phyloP scores from a whole-genome alignment of 2,113 vertebrate genomes.

The Bufo gargarizans region DNA sequence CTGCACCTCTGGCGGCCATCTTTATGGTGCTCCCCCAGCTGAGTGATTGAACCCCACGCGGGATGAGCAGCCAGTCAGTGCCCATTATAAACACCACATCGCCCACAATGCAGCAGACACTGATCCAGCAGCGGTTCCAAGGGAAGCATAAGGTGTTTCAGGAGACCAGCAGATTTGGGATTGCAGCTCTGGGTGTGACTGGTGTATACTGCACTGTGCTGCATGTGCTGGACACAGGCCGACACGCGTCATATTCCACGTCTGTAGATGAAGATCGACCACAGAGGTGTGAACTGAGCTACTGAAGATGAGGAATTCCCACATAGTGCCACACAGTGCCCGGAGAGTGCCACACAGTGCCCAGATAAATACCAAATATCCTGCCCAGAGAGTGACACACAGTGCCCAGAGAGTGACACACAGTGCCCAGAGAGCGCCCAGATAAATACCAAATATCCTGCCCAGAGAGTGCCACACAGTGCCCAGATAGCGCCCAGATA shows the following conservation, averaged over 20 bases:
- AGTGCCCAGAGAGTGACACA: neutral
- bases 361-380: neutral
- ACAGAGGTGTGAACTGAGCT: neutral
- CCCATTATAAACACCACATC: no score
- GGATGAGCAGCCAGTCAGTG: no score
- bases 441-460: neutral
- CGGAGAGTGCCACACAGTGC: neutral
- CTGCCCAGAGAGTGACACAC: neutral
- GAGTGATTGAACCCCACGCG: no score
- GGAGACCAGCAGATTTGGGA: neutral
- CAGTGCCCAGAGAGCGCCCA: neutral
- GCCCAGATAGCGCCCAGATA: neutral
- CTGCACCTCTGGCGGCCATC: no score
- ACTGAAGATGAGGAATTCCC: neutral
- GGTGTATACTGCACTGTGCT: neutral
- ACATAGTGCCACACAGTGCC: no score
- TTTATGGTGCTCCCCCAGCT: no score
- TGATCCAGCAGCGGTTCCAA: neutral
- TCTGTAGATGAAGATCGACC: neutral
- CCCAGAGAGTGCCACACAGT: neutral
- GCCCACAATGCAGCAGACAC: neutral
- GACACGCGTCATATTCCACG: no score
- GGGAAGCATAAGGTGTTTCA: neutral
- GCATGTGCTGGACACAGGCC: neutral
- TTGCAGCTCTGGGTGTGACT: conserved; percentile 4